Evolutionary conservation across 1,140 invertebrate species (phyloP), one percentile per base, ranked within the genome.

Genomic region (Sycophila sp.): DNA sequence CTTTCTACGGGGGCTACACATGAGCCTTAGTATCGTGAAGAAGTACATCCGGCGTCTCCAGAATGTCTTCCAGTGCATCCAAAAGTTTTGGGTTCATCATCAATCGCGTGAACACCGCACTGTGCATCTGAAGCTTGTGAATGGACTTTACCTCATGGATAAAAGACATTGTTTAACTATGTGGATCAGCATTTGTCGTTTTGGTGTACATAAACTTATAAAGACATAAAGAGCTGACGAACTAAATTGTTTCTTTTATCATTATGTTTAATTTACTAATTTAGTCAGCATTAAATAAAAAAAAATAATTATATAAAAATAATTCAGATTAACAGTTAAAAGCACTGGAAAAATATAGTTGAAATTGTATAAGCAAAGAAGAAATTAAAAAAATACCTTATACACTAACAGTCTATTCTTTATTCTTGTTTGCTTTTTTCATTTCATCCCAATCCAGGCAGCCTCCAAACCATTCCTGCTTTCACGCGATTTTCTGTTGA

Each of bases 21-120:
- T 91, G 89, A 0, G 89, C 89, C 75, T 90, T 91, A 2, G 89
- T 91, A 75, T 91, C 89, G 75, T 91, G 89, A 2, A 91, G 79
- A 4, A 89, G 70, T 59, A 91, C 89, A 73, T 90, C 88, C 62
- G 81, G 75, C 0, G 89, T 90, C 0, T 80, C 86, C 87, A 91
- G 88, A 1, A 90, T 64, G 67, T 89, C 88, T 70, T 90, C 87
- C 13, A 90, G 78, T 0, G 87, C 88, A 55, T 91, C 88, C 45
- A 91, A 72, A 11, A 91, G 73, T 59, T 86, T 87, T 6, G 86
- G 72, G 68, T 90, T 85, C 56, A 83, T 85, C n/a, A 91, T 77
- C n/a, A 87, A 72, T 53, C 83, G 81, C 1, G 87, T 87, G 73
- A 91, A 91, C 3, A 88, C 83, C 0, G 82, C 84, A 53, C 86